These are phyloP conservation scores for Pelvicachromis taeniatus DNA, from an alignment of 2,113 vertebrate genomes.

Conservation along the genomic window DNA sequence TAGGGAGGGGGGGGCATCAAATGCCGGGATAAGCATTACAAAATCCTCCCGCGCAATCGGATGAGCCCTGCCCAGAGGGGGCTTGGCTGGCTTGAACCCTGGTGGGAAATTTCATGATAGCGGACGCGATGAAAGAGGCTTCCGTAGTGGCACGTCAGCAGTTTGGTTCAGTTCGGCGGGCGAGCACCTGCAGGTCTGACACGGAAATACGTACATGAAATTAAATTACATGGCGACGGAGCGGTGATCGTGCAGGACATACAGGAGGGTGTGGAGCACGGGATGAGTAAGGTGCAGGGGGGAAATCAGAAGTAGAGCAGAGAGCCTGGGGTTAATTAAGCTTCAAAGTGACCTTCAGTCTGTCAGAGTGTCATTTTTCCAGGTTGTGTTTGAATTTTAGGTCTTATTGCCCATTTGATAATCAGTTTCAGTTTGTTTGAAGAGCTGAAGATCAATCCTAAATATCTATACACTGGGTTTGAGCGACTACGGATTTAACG, in stretches of 20 bases:
- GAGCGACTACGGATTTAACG: background rate
- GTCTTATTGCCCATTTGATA: background rate
- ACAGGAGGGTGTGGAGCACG: background rate
- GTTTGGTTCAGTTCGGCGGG: constrained; percentile 8
- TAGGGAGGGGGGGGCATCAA: background rate
- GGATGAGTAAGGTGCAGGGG: background rate
- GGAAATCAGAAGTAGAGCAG: background rate
- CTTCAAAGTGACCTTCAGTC: constrained; percentile 9
- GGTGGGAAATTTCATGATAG: constrained; percentile 8
- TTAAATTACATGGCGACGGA: constrained; percentile 7
- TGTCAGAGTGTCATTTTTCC: background rate
- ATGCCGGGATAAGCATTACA: background rate
- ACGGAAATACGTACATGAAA: background rate
- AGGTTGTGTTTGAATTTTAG: background rate
- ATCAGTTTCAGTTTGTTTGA: background rate
- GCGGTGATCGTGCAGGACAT: background rate
- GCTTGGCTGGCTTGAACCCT: background rate
- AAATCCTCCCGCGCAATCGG: background rate
- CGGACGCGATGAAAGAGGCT: background rate
- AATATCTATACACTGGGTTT: background rate
- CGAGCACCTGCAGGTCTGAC: constrained; percentile 9
- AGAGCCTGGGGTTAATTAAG: background rate
- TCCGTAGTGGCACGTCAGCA: constrained; percentile 19
- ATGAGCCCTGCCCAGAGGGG: background rate
- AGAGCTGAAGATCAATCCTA: background rate